Percentiles rank a stretch among this genome's conserved stretches.
phyloP scores from a whole-genome alignment of 1,140 invertebrate genomes.

The Caenorhabditis latens region DNA sequence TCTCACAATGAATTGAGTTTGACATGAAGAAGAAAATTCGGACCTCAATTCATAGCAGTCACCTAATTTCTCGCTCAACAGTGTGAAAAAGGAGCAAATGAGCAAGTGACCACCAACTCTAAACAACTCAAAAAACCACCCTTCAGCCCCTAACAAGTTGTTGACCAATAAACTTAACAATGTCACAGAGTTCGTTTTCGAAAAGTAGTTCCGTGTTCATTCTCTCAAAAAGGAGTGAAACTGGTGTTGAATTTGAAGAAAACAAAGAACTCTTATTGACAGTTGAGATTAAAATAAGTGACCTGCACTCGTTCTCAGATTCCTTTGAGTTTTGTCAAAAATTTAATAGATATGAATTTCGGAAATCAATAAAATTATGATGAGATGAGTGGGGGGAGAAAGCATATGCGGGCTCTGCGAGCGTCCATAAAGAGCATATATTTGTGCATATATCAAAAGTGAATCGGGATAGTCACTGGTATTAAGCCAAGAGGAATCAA shows the following conservation, averaged over 20 bases:
- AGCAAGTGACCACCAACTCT: not conserved
- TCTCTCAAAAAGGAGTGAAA: constrained; percentile 46
- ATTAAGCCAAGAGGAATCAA: not conserved
- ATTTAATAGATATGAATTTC: not conserved
- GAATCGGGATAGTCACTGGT: constrained; percentile 41
- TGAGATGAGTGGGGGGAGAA: not conserved
- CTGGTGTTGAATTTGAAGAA: not conserved
- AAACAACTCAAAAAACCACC: not conserved
- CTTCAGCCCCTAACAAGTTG: constrained; percentile 2
- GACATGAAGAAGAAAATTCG: too few relatives aligned
- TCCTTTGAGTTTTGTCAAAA: not conserved
- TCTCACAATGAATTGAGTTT: too few relatives aligned
- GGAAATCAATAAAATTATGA: not conserved
- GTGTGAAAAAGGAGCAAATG: not conserved
- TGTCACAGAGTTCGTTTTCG: not conserved
- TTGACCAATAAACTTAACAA: constrained; percentile 38
- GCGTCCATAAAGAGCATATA: not conserved
- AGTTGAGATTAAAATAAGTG: not conserved
- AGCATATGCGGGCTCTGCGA: not conserved
- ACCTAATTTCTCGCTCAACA: too few relatives aligned
- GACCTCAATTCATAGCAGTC: too few relatives aligned
- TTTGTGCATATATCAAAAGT: constrained; percentile 47
- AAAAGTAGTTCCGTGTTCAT: constrained; percentile 34
- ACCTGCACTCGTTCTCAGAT: not conserved
- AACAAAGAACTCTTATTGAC: constrained; percentile 25